phyloP scores from a whole-genome alignment of 2,888 invertebrate genomes.

The Cecidostiba fungosa region DNA sequence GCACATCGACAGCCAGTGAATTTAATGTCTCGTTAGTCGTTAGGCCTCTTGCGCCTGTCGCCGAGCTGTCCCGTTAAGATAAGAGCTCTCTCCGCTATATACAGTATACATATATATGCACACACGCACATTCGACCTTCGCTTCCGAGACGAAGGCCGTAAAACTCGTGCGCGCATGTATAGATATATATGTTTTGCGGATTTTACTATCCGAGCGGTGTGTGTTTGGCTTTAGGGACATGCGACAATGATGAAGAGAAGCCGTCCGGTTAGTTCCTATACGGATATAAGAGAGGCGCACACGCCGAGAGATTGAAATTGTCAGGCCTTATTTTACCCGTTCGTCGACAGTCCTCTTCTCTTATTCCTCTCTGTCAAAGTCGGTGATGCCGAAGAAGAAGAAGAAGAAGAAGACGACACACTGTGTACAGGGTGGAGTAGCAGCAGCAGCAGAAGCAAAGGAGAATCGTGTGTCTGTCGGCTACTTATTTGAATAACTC shows the following conservation, averaged over 20 bases:
- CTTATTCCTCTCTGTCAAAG: constrained; percentile 20
- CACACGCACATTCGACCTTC: constrained; percentile 56
- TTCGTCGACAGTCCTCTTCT: constrained; percentile 30
- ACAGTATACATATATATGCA: neutral
- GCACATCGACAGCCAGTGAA: constrained; percentile 17
- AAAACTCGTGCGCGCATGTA: constrained; percentile 37
- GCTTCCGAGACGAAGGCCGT: constrained; percentile 62
- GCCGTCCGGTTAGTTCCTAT: neutral
- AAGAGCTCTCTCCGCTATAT: constrained; percentile 34
- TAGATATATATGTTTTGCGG: constrained; percentile 12
- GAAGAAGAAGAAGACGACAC: constrained; percentile 7
- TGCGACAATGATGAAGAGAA: constrained; percentile 56
- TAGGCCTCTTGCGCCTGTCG: constrained; percentile 44
- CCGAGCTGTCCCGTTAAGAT: constrained; percentile 62
- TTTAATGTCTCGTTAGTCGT: constrained; percentile 58
- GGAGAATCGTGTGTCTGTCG: constrained; percentile 1
- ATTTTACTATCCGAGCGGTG: constrained; percentile 15
- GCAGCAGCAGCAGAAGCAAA: neutral
- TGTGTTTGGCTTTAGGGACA: constrained; percentile 27
- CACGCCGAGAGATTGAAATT: constrained; percentile 42
- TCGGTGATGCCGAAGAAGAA: constrained; percentile 11
- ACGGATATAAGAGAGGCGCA: neutral
- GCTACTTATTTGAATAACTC: constrained; percentile 68
- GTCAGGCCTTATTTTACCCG: constrained; percentile 46
- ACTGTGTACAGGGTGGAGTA: constrained; percentile 16